A percentile compares a stretch with the other conserved stretches of the same genome.
Evolutionary conservation across 2,797 vertebrate species (phyloP).

Genomic region (Adrianichthys oophorus): DNA sequence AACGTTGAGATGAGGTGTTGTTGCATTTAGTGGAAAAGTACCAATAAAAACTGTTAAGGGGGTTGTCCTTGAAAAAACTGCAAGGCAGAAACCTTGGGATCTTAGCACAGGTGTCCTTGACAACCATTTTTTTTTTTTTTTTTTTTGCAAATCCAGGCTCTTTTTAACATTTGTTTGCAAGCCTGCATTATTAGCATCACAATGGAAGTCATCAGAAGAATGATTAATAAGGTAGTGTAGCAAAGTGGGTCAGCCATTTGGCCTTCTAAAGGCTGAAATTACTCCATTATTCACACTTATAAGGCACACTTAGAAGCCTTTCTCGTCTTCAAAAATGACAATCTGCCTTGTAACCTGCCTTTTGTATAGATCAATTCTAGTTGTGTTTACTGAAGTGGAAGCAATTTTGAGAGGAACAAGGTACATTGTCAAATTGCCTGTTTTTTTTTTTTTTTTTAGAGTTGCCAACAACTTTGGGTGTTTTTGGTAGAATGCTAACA

Average conservation of each 20-base stretch:
- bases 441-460: too few relatives aligned
- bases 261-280: too few relatives aligned
- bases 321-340: too few relatives aligned
- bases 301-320: too few relatives aligned
- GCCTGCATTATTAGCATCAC: not conserved
- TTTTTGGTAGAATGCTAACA: too few relatives aligned
- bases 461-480: too few relatives aligned
- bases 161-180: not conserved
- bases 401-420: too few relatives aligned
- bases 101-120: constrained; percentile 1
- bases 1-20: constrained; percentile 63
- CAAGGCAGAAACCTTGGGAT: constrained; percentile 34
- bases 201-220: not conserved
- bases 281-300: too few relatives aligned
- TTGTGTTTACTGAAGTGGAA: too few relatives aligned
- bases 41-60: constrained; percentile 26
- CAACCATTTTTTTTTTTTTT: constrained; percentile 27
- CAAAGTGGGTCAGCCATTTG: not conserved
- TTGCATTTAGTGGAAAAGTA: constrained; percentile 53
- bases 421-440: too few relatives aligned
- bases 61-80: constrained; percentile 53
- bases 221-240: not conserved
- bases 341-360: too few relatives aligned
- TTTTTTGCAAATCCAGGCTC: not conserved
- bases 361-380: too few relatives aligned